These are phyloP conservation scores for Apistogramma diplotaenia DNA, from an alignment of 2,113 vertebrate species.

Conservation along the genomic window DNA sequence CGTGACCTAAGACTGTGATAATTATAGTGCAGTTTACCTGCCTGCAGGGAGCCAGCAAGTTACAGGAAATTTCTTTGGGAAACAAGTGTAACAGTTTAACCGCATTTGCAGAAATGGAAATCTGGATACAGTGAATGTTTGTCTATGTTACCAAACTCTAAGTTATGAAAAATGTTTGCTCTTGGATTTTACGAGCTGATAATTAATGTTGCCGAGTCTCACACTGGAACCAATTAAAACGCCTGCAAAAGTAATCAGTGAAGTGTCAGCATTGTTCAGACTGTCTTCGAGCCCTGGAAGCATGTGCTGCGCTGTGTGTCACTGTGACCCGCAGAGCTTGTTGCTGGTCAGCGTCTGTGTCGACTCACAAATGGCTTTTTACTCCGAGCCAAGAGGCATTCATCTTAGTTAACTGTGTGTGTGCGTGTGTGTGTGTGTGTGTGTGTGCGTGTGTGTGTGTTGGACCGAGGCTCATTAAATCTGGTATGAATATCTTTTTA, in stretches of 20 bases:
- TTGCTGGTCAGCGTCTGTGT: conserved; percentile 28
- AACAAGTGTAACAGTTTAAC: too few species aligned
- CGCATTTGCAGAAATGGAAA: too few species aligned
- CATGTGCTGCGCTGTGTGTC: conserved; percentile 29
- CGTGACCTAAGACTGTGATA: too few species aligned
- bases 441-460: conserved; percentile 1
- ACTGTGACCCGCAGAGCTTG: conserved; percentile 48
- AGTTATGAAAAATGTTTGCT: background rate
- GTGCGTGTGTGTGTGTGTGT: conserved; percentile 1
- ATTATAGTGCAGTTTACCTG: background rate
- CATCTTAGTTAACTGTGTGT: conserved; percentile 27
- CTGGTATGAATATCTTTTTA: background rate
- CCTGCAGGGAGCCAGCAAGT: too few species aligned
- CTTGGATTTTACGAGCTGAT: background rate
- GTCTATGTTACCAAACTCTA: background rate
- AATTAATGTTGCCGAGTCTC: too few species aligned
- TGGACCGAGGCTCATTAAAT: background rate
- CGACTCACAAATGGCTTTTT: conserved; percentile 44
- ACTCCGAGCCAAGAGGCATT: conserved; percentile 48
- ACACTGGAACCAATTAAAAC: background rate
- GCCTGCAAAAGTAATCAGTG: background rate
- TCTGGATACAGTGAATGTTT: background rate
- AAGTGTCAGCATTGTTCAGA: conserved; percentile 6
- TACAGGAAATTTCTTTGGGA: too few species aligned
- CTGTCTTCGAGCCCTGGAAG: background rate